phyloP scores from a whole-genome alignment of 2,888 invertebrate species.

The Archips xylosteana region DNA sequence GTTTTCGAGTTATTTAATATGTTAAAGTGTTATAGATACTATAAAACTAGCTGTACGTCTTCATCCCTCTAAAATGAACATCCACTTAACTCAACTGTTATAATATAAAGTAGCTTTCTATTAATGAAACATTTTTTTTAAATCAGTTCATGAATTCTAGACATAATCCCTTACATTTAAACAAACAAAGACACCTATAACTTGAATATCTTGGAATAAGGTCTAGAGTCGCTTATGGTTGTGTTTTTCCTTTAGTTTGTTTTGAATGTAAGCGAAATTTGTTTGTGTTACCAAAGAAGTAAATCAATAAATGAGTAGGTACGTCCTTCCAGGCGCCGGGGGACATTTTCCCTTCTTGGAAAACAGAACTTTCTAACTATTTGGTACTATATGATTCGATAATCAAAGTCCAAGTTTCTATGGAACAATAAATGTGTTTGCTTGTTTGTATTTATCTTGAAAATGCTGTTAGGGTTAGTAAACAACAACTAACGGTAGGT shows the following conservation, averaged over 20 bases:
- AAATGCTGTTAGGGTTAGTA: constrained; percentile 14
- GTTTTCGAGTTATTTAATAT: constrained; percentile 1
- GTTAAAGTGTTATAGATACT: neutral
- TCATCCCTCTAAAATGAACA: too few relatives aligned
- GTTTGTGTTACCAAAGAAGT: constrained; percentile 50
- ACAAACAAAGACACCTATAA: too few relatives aligned
- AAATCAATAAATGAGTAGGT: constrained; percentile 44
- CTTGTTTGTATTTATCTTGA: constrained; percentile 24
- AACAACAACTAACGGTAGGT: constrained; percentile 19
- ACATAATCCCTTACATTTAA: too few relatives aligned
- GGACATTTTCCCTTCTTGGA: constrained; percentile 48
- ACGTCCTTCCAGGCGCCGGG: constrained; percentile 44
- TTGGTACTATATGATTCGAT: constrained; percentile 50
- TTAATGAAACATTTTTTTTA: too few relatives aligned
- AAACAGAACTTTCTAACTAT: constrained; percentile 47
- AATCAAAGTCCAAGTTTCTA: constrained; percentile 57
- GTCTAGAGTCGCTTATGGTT: constrained; percentile 10
- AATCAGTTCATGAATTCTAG: too few relatives aligned
- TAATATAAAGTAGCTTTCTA: too few relatives aligned
- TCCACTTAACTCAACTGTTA: too few relatives aligned
- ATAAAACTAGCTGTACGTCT: neutral
- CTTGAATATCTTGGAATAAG: neutral
- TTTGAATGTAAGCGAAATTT: constrained; percentile 47
- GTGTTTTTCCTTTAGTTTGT: constrained; percentile 44
- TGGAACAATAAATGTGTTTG: constrained; percentile 44